Percentiles rank a stretch among this genome's conserved stretches.
Conservation (phyloP, 37 sponge, comb jelly and placozoan species). For the Halichondria panicea region DNA sequence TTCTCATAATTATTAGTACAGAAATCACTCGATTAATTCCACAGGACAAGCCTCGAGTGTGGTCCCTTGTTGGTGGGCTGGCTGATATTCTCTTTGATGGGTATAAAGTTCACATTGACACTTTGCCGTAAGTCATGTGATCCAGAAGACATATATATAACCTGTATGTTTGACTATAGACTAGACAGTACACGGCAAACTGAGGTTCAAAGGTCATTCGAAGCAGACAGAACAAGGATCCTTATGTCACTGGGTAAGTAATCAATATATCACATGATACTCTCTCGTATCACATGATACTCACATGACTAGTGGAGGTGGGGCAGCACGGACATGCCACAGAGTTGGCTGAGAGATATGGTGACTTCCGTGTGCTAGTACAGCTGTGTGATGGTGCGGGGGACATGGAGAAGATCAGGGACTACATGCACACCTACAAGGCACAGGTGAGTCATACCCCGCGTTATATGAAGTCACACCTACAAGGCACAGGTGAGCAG, state of each 20-base stretch:
- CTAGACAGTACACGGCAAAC: background rate
- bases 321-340: slow-evolving; percentile 46
- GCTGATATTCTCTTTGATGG: slow-evolving; percentile 51
- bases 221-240: slow-evolving; percentile 17
- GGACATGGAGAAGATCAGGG: slow-evolving; percentile 33
- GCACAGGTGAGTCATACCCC: slow-evolving; percentile 37
- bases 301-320: slow-evolving; percentile 32
- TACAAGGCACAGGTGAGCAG: no score
- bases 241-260: slow-evolving; percentile 44
- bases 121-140: slow-evolving; percentile 21
- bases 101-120: slow-evolving; percentile 15
- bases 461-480: no score
- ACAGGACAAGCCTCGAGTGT: slow-evolving; percentile 22
- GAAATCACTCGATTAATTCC: background rate
- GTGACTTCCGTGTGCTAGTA: slow-evolving; percentile 64
- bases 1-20: background rate
- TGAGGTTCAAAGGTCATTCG: slow-evolving; percentile 19
- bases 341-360: slow-evolving; percentile 73
- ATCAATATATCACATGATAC: background rate
- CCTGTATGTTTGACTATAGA: background rate
- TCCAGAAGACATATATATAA: background rate
- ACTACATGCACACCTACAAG: slow-evolving; percentile 51
- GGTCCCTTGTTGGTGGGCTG: slow-evolving; percentile 28
- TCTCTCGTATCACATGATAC: background rate
- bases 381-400: slow-evolving; percentile 48